A percentile compares a stretch with the other conserved stretches of the same genome.
phyloP scores from a whole-genome alignment of 2,797 vertebrate species.

The Cossypha niveicapilla region DNA sequence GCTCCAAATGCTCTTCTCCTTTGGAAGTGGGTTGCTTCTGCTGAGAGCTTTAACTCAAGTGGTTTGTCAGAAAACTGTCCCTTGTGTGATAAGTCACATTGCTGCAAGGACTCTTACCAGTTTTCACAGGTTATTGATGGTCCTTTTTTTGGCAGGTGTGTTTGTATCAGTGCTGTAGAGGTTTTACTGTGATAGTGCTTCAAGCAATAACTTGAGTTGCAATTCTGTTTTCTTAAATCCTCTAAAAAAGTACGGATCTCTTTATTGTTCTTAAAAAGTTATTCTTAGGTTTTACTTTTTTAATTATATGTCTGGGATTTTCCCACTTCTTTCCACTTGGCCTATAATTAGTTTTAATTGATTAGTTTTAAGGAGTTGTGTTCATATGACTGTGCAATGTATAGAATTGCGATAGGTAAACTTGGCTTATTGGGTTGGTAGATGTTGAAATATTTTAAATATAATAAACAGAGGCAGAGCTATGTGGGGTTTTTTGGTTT shows the following conservation, averaged over 20 bases:
- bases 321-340: not conserved
- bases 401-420: not conserved
- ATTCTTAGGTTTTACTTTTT: not conserved
- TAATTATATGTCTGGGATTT: not conserved
- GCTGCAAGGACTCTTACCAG: not conserved
- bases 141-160: not conserved
- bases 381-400: not conserved
- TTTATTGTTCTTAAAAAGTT: not conserved
- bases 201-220: not conserved
- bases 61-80: not conserved
- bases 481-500: rapidly evolving
- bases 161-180: not conserved
- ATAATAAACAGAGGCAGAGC: not conserved
- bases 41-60: not conserved
- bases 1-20: not conserved
- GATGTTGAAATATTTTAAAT: not conserved
- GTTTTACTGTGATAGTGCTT: not conserved
- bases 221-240: not conserved
- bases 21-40: not conserved
- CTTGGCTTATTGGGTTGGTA: not conserved
- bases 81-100: not conserved
- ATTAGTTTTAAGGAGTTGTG: not conserved
- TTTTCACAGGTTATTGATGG: not conserved
- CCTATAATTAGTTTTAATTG: not conserved
- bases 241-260: not conserved